Evolutionary conservation across 2,113 vertebrate species (phyloP).

Genomic region (Epinephelus moara): DNA sequence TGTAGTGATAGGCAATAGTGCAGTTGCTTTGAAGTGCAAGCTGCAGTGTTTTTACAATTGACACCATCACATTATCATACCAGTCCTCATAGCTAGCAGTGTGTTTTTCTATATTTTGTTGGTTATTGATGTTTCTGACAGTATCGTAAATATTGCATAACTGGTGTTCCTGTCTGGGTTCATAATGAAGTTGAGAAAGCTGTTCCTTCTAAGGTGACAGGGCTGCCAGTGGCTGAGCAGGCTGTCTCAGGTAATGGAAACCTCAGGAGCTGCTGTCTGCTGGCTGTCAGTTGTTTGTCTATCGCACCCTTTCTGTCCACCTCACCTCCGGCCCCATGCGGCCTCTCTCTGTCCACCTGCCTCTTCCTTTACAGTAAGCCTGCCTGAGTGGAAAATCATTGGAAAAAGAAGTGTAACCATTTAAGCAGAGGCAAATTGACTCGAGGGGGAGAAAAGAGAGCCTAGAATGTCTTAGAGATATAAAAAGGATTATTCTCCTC

Average conservation of each 20-base stretch:
- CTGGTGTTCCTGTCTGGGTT: slow-evolving; percentile 68
- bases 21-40: background rate
- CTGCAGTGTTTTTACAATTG: background rate
- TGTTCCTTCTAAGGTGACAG: slow-evolving; percentile 79
- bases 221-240: slow-evolving; percentile 43
- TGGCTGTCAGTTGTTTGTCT: slow-evolving; percentile 73
- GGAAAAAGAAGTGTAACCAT: slow-evolving; percentile 13
- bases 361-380: slow-evolving; percentile 22
- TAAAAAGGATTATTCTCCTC: slow-evolving; percentile 40
- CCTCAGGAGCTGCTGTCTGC: slow-evolving; percentile 73
- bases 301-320: slow-evolving; percentile 40
- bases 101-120: slow-evolving; percentile 7
- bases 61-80: background rate
- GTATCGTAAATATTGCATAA: slow-evolving; percentile 71
- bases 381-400: background rate
- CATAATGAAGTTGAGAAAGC: slow-evolving; percentile 72
- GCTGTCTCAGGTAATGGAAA: slow-evolving; percentile 79
- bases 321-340: slow-evolving; percentile 58
- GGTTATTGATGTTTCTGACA: slow-evolving; percentile 47
- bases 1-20: background rate
- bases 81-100: background rate
- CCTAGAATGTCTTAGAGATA: background rate
- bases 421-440: background rate
- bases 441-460: slow-evolving; percentile 24
- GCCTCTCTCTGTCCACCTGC: slow-evolving; percentile 38